Evolutionary conservation across 2,888 invertebrate species (phyloP).

Genomic region (Cephus pulcher): DNA sequence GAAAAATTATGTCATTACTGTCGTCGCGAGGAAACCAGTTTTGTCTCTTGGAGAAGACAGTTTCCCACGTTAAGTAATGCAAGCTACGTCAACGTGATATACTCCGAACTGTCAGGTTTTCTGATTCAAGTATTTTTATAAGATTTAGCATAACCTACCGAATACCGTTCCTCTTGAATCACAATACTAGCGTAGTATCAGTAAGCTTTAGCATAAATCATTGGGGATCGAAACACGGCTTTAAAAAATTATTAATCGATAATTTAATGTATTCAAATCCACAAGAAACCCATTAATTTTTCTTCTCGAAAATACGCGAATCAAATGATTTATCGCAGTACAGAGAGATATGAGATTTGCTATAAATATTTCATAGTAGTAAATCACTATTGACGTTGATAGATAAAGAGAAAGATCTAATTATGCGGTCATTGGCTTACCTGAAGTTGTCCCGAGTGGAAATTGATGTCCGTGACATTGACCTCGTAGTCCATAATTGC

Average conservation of each 20-base stretch:
- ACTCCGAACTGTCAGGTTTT: background rate
- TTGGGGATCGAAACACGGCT: too few relatives aligned
- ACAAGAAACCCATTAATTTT: too few relatives aligned
- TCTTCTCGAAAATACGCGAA: too few relatives aligned
- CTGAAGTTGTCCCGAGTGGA: conserved; percentile 9
- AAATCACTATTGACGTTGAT: background rate
- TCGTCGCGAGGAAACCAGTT: background rate
- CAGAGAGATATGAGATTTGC: background rate
- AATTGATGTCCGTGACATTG: conserved; percentile 12
- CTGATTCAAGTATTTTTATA: background rate
- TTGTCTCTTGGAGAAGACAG: background rate
- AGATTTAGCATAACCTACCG: too few relatives aligned
- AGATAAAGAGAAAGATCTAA: background rate
- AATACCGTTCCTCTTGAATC: too few relatives aligned
- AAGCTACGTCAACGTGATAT: background rate
- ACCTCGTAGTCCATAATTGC: conserved; percentile 44
- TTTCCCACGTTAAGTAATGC: background rate
- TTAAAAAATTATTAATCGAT: too few relatives aligned
- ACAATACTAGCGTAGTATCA: too few relatives aligned
- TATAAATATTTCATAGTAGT: background rate
- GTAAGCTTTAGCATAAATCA: too few relatives aligned
- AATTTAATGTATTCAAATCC: too few relatives aligned
- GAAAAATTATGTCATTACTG: background rate
- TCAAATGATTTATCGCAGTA: too few relatives aligned
- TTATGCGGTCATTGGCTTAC: background rate